Evolutionary conservation across 1,140 invertebrate genomes (phyloP).

Genomic region (Temnothorax nylanderi): DNA sequence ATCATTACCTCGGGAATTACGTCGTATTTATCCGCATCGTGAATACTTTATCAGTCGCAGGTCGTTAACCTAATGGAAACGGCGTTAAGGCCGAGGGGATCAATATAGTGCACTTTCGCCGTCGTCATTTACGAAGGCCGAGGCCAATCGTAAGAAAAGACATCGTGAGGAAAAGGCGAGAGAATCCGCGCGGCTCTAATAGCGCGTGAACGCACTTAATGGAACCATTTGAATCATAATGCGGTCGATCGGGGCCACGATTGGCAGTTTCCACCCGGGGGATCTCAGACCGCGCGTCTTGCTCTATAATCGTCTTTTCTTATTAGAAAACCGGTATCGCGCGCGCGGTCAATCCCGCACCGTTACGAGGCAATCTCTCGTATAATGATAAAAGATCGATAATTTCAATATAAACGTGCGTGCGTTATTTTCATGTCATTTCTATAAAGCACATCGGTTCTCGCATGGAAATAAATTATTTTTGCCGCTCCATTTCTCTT

Average conservation of each 20-base stretch:
- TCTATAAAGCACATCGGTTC: neutral
- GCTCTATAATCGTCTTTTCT: slow-evolving; percentile 61
- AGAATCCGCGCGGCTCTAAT: slow-evolving; percentile 69
- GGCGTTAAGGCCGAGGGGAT: slow-evolving; percentile 67
- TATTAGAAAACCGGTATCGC: slow-evolving; percentile 70
- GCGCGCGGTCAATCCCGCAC: slow-evolving; percentile 3
- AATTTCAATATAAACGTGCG: slow-evolving; percentile 8
- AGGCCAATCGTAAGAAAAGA: slow-evolving; percentile 63
- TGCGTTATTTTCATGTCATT: neutral
- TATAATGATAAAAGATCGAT: slow-evolving; percentile 46
- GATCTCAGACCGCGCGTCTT: slow-evolving; percentile 18
- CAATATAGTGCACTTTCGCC: slow-evolving; percentile 71
- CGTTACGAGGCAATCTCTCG: slow-evolving; percentile 60
- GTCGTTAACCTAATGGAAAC: slow-evolving; percentile 75
- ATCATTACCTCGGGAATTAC: slow-evolving; percentile 57
- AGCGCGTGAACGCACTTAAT: slow-evolving; percentile 74
- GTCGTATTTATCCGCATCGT: slow-evolving; percentile 66
- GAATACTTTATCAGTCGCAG: slow-evolving; percentile 72
- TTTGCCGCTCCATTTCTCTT: neutral
- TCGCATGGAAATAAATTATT: neutral
- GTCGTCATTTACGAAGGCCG: slow-evolving; percentile 56
- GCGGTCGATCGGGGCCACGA: slow-evolving; percentile 62
- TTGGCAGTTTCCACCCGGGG: slow-evolving; percentile 61
- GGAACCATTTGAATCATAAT: slow-evolving; percentile 75
- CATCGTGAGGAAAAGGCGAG: slow-evolving; percentile 29